Base-by-base conservation (phyloP, 1,140 invertebrate genomes). In the Penaeus indicus region DNA sequence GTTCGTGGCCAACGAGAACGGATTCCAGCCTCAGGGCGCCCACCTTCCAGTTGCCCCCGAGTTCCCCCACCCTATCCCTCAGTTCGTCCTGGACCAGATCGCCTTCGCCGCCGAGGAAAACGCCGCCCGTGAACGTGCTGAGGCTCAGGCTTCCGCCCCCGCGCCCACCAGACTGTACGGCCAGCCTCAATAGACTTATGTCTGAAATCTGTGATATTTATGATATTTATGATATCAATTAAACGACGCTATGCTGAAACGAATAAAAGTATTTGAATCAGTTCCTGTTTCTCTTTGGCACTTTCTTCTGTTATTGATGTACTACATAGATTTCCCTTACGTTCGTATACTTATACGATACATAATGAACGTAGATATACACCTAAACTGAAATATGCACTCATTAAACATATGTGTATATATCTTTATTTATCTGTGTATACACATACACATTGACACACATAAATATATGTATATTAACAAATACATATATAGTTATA, bases 81-180 rank as follows among this genome's bases (percentile, higher is more conserved):
- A 54, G 54, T 54, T 54, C 54, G 54, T 54, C 11, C 54, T 54
- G 7, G 54, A 54, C 54, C 54, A 54, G 54, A 54, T 54, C 54
- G 54, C 54, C 54, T 54, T 54, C 54, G 54, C 54, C 54, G 54
- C 54, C 16, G 54, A 54, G 54, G 54, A 54, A 13, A 4, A 54
- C 16, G 16, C 16, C 54, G 54, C 54, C 16, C 10, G 16, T 54
- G 54, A 54, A 54, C 10, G 16, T 16, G 54, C 54, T 54, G 54
- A 54, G 11, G 54, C 54, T 54, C 38, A 42, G 96, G 96, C n/a
- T 97, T 96, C 93, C 95, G 95, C 87, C 95, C 96, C 1, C 92
- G 94, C 84, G 96, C 96, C 38, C 94, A 94, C 47, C 96, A 96
- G 92, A 92, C 97, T 32, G 96, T 96, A 64, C 96, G 79, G 18